Conservation (phyloP, 2,797 vertebrate species). For the Acropternis orthonyx region DNA sequence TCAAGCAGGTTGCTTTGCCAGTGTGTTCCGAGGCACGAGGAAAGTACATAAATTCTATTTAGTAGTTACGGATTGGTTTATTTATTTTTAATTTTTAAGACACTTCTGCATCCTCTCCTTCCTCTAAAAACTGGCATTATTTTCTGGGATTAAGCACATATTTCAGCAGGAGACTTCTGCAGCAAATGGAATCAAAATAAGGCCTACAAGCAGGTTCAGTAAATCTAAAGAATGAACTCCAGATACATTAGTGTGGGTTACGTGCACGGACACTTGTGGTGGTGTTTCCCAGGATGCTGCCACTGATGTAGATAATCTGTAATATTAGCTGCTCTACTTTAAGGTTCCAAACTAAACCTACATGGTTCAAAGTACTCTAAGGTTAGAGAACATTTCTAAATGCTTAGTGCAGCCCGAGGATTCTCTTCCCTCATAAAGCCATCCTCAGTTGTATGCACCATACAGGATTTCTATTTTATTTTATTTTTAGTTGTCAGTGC, state of each 20-base stretch:
- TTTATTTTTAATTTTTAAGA: not conserved
- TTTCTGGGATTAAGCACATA: not conserved
- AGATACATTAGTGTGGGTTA: not conserved
- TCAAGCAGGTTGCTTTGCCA: not conserved
- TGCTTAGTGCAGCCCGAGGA: not conserved
- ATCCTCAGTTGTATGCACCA: not conserved
- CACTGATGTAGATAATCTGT: not conserved
- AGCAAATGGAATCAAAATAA: not conserved
- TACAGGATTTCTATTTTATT: not conserved
- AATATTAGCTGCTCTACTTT: not conserved
- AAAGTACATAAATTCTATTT: not conserved
- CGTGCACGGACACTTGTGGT: not conserved
- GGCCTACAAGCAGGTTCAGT: not conserved
- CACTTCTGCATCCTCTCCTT: not conserved
- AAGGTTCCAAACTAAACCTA: not conserved
- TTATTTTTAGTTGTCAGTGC: not conserved
- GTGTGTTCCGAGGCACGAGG: not conserved
- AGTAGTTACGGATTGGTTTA: not conserved
- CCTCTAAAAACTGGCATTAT: not conserved
- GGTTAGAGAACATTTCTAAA: not conserved
- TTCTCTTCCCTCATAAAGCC: not conserved
- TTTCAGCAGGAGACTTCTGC: not conserved
- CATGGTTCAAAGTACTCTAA: not conserved
- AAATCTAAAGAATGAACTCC: not conserved
- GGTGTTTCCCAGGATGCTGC: not conserved